Evolutionary conservation across 2,888 invertebrate genomes (phyloP).

Genomic region (Coleophora flavipennella): DNA sequence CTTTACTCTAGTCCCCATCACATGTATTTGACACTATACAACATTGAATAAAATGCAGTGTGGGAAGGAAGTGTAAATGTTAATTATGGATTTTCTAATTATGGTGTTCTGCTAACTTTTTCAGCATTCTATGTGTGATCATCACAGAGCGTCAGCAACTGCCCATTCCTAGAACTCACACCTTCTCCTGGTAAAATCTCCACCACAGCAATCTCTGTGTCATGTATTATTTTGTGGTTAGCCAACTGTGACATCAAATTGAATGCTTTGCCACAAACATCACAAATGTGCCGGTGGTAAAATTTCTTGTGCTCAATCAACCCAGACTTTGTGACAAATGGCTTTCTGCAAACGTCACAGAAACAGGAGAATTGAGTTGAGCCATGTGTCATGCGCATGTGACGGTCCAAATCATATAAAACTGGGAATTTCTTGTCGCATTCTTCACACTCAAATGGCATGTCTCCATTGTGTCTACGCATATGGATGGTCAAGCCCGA

Average conservation of each 20-base stretch:
- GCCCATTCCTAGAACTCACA: neutral
- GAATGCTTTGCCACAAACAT: neutral
- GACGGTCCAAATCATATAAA: constrained; percentile 3
- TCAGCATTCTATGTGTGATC: neutral
- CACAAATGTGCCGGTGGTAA: neutral
- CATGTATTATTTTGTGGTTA: neutral
- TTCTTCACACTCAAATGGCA: constrained; percentile 1
- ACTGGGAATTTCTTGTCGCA: constrained; percentile 3
- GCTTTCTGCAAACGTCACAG: constrained; percentile 1
- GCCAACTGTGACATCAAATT: neutral
- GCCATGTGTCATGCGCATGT: neutral
- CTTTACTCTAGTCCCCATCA: too few species aligned
- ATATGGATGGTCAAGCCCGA: constrained; percentile 1
- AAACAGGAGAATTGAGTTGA: neutral
- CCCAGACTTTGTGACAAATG: constrained; percentile 3
- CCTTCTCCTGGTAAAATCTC: too few species aligned
- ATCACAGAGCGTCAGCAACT: neutral
- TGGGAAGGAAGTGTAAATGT: too few species aligned
- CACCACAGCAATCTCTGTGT: neutral
- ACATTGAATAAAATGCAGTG: too few species aligned
- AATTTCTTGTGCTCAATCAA: neutral
- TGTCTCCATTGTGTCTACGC: constrained; percentile 2
- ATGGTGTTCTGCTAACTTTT: too few species aligned
- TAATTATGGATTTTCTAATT: too few species aligned
- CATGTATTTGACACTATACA: too few species aligned